Percentiles rank a stretch among this genome's conserved stretches.
phyloP scores from a whole-genome alignment of 1,140 invertebrate genomes.

The Drosophila tristis region DNA sequence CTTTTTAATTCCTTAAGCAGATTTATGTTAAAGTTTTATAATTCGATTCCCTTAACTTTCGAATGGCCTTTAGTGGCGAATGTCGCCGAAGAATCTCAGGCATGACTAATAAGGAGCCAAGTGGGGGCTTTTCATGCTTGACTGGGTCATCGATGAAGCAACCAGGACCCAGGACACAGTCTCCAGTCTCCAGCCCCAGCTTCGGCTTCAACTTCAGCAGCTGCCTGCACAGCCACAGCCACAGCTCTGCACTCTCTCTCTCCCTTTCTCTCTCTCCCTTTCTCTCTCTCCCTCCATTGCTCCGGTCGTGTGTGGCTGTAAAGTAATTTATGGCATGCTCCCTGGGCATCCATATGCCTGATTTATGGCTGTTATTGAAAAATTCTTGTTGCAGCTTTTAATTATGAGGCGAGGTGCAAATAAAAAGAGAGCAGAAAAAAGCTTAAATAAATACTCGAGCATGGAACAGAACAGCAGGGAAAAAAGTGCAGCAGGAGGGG shows the following conservation, averaged over 20 bases:
- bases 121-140: slow-evolving; percentile 63
- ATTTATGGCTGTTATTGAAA: slow-evolving; percentile 84
- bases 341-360: slow-evolving; percentile 80
- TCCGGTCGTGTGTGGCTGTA: slow-evolving; percentile 13
- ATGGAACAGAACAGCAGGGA: slow-evolving; percentile 1
- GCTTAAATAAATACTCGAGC: not conserved
- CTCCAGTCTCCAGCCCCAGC: not conserved
- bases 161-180: not conserved
- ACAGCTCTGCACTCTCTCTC: not conserved
- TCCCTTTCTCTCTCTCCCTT: not conserved
- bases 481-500: too few relatives aligned
- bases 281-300: not conserved
- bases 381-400: slow-evolving; percentile 80
- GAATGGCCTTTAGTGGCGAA: slow-evolving; percentile 45
- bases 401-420: slow-evolving; percentile 70
- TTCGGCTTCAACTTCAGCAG: not conserved
- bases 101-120: slow-evolving; percentile 70
- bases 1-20: not conserved
- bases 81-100: slow-evolving; percentile 57
- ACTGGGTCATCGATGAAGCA: slow-evolving; percentile 62
- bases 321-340: slow-evolving; percentile 81
- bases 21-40: slow-evolving; percentile 8
- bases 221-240: not conserved
- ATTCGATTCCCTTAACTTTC: slow-evolving; percentile 12
- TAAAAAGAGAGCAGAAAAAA: slow-evolving; percentile 9